phyloP scores from a whole-genome alignment of 2,797 vertebrate genomes.

The Enteromius thamalakanensis region DNA sequence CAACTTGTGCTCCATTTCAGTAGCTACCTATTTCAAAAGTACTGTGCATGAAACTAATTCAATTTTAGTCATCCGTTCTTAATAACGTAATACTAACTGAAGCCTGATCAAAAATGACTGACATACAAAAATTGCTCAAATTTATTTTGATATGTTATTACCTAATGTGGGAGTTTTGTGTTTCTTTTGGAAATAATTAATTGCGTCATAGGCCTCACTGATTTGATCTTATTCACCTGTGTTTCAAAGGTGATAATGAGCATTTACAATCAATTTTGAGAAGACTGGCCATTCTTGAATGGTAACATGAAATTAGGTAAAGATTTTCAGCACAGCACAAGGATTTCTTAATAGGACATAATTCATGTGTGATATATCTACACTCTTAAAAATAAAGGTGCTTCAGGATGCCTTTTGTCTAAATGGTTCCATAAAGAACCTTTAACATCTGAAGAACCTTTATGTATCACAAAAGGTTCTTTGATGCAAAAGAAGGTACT shows the following conservation, averaged over 20 bases:
- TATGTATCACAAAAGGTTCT: no score
- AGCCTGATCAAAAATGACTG: not conserved
- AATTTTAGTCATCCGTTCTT: not conserved
- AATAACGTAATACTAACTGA: not conserved
- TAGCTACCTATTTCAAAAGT: not conserved
- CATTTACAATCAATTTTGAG: no score
- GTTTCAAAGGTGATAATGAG: not conserved
- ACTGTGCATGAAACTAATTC: not conserved
- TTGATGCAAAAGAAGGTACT: no score
- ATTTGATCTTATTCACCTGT: not conserved
- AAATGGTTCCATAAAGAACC: no score
- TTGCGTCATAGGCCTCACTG: not conserved
- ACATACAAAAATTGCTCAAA: not conserved
- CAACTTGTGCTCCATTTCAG: not conserved
- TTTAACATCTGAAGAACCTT: no score
- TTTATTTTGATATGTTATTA: not conserved
- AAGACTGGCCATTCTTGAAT: not conserved
- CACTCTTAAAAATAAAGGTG: no score
- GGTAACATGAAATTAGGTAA: not conserved
- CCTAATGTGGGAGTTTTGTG: not conserved
- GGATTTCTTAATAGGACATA: not conserved
- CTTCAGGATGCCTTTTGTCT: no score
- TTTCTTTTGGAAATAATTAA: not conserved
- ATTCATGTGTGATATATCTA: not conserved
- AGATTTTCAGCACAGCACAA: not conserved